Base-by-base conservation (phyloP, 2,113 vertebrate genomes). In the Callorhinus ursinus region DNA sequence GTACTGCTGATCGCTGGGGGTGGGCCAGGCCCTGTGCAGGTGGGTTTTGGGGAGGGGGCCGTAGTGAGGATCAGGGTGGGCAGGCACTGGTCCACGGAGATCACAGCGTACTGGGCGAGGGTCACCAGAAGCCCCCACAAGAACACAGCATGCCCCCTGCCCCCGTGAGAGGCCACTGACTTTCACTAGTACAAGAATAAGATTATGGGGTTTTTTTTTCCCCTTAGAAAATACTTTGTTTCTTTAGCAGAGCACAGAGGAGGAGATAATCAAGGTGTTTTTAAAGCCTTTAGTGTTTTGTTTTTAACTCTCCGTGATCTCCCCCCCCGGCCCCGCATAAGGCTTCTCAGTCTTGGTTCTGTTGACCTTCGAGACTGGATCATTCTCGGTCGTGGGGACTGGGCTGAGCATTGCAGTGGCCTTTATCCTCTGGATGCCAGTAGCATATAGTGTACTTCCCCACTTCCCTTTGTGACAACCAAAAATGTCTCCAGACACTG, bases 351-450 rank as follows among this genome's bases (percentile, higher is more conserved):
- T 0, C 36, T n/a, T 4, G 10, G n/a, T 4, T 14, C 26, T n/a
- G 19, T 19, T 19, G 42, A 53, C 36, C 1, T 4, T 7, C 12
- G 81, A 36, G 36, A 8, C 55, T 4, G 2, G 42, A 0, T 16
- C 7, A 0, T 12, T 8, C 42, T 16, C 2, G 2, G 39, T 36
- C 1, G 0, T 0, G 1, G 33, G 28, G 12, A 36, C 49, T 24
- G 16, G 0, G 8, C 51, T 0, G 65, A 2, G 22, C 49, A 1
- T 0, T 0, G 11, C 0, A 0, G 67, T 51, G 46, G 7, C 39
- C 39, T 79, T 63, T 4, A 1, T 51, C 24, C 24, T 2, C 36
- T 2, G 6, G 77, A 14, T 11, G 4, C 24, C 46, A 2, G 36
- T 0, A 28, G 42, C 31, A 7, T 46, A 46, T 46, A 46, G 46